These are phyloP conservation scores for Heliopora coerulea DNA, from an alignment of 92 coral and sea anemone genomes.

Conservation along the genomic window DNA sequence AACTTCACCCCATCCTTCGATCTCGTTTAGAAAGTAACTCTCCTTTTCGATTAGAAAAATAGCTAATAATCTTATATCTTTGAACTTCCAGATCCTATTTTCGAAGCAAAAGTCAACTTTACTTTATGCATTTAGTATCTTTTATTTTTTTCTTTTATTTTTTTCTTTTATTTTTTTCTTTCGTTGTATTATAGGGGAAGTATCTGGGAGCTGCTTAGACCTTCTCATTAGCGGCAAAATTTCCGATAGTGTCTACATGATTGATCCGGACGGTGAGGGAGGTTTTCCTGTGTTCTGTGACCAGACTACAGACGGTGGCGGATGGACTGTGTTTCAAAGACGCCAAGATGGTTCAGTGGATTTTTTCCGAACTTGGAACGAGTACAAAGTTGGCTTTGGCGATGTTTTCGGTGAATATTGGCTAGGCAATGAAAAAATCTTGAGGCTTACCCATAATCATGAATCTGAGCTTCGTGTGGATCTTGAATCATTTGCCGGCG, in stretches of 20 bases:
- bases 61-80: too few species aligned
- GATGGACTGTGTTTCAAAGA: slow-evolving; percentile 79
- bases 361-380: slow-evolving; percentile 66
- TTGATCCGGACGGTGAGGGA: slow-evolving; percentile 61
- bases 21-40: too few species aligned
- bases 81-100: too few species aligned
- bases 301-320: slow-evolving; percentile 63
- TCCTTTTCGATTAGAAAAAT: too few species aligned
- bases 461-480: slow-evolving; percentile 42
- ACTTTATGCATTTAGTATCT: too few species aligned
- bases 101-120: too few species aligned
- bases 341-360: slow-evolving; percentile 46
- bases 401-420: slow-evolving; percentile 66
- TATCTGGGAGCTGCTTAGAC: slow-evolving; percentile 60
- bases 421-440: slow-evolving; percentile 76
- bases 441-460: slow-evolving; percentile 56
- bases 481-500: slow-evolving; percentile 24
- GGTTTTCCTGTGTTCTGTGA: slow-evolving; percentile 68
- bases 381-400: slow-evolving; percentile 57
- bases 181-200: not conserved
- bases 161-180: too few species aligned
- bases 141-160: too few species aligned
- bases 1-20: too few species aligned
- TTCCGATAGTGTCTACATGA: slow-evolving; percentile 61
- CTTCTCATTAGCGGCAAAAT: slow-evolving; percentile 64